Base-by-base conservation (phyloP, 2,113 vertebrate species). In the Triplophysa tibetana region DNA sequence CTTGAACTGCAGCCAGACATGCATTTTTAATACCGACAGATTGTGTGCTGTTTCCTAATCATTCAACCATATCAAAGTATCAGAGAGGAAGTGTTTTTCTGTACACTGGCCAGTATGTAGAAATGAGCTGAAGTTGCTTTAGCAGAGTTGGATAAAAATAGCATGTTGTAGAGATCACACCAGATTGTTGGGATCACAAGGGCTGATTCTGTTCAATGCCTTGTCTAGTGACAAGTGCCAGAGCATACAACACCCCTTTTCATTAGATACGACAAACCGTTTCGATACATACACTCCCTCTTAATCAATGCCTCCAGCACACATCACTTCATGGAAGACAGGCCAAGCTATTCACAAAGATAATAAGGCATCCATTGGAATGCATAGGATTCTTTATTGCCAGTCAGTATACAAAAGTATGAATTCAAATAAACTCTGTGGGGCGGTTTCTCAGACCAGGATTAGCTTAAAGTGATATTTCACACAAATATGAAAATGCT, bases 281-380 rank as follows among this genome's bases (percentile, higher is more conserved):
- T 72, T 48, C 12, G 12, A 48, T n/a, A 38, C 63, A 75, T 60
- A 58, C 45, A 67, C 21, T 24, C 5, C 67, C 62, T 33, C 11
- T 74, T 61, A 77, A 77, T 72, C n/a, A 74, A 58, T 17, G 67
- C 66, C 73, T 24, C 26, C 26, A 56, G 52, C 52, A 9, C 33
- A 21, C 67, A 62, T 77, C 45, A 78, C 72, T 29, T 61, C 29
- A 54, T 67, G 54, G 67, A 80, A 83, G 78, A 52, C 19, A 21
- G n/a, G 58, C 43, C 33, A 58, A 75, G 72, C 58, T 63, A 50
- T 81, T 70, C 76, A 45, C 26, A 4, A 24, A 81, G 58, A 29
- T 62, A n/a, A 52, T 52, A 64, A 61, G 16, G 70, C 12, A 66
- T 75, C 26, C n/a, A 45, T 58, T 38, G n/a, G 4, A 23, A 38